Conservation (phyloP, 2,113 vertebrate species). For the Lethenteron reissneri region DNA sequence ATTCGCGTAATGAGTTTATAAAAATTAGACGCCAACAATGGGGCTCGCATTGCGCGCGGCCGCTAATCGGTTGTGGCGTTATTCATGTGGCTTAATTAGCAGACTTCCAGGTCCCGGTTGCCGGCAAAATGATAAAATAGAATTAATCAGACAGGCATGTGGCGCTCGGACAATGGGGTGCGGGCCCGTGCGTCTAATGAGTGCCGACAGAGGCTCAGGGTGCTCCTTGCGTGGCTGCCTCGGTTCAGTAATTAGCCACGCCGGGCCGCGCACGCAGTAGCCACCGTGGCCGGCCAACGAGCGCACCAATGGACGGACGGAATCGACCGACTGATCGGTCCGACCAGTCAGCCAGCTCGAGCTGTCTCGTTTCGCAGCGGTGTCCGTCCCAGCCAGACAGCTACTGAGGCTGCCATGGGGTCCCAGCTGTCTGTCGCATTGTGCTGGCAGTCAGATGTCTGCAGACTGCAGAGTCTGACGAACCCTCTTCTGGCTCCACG, state of each 20-base stretch:
- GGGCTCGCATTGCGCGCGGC: neutral
- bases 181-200: neutral
- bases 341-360: too few species aligned
- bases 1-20: conserved; percentile 1
- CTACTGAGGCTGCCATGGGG: too few species aligned
- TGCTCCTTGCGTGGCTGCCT: neutral
- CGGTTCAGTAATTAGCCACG: conserved; percentile 2
- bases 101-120: neutral
- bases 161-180: conserved; percentile 3
- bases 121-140: conserved; percentile 2
- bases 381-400: too few species aligned
- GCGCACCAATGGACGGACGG: too few species aligned
- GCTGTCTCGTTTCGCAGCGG: too few species aligned
- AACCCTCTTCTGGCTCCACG: too few species aligned
- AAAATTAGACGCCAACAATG: conserved; percentile 2
- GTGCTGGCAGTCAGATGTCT: too few species aligned
- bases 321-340: too few species aligned
- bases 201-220: neutral
- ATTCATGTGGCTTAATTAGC: conserved; percentile 1
- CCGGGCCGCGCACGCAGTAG: neutral
- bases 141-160: conserved; percentile 3
- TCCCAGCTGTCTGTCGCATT: too few species aligned
- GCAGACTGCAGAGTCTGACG: too few species aligned
- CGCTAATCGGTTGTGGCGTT: neutral
- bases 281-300: too few species aligned